phyloP scores from a whole-genome alignment of 2,797 vertebrate genomes.

The Poecilia picta region DNA sequence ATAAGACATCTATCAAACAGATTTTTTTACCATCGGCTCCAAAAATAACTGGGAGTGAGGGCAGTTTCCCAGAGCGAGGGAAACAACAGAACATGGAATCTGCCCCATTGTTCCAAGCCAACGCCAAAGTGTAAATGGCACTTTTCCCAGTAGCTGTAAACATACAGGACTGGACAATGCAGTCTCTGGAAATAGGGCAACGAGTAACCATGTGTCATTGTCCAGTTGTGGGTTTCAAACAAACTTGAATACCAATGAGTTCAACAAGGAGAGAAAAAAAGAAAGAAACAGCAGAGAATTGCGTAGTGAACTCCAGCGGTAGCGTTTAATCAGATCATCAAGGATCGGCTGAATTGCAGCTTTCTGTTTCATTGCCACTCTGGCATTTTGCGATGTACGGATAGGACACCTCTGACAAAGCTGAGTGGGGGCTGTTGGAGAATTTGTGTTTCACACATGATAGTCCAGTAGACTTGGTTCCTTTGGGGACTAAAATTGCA shows the following conservation, averaged over 20 bases:
- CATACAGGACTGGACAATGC: conserved; percentile 70
- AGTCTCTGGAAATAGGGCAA: conserved; percentile 66
- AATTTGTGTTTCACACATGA: conserved; percentile 16
- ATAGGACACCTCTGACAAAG: conserved; percentile 26
- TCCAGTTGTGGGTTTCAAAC: conserved; percentile 62
- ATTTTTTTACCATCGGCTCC: conserved; percentile 60
- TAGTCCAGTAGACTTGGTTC: no score
- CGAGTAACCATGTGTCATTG: conserved; percentile 64
- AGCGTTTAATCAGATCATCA: conserved; percentile 50
- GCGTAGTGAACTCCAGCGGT: conserved; percentile 22
- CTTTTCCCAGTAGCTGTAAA: conserved; percentile 74
- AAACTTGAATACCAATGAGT: conserved; percentile 45
- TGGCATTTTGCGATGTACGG: conserved; percentile 49
- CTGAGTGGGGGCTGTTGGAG: conserved; percentile 16
- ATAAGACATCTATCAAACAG: conserved; percentile 56
- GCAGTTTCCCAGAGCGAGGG: conserved; percentile 66
- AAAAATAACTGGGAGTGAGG: conserved; percentile 66
- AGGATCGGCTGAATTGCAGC: conserved; percentile 37
- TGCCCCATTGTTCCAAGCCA: conserved; percentile 75
- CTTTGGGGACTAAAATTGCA: no score
- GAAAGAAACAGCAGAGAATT: conserved; percentile 29
- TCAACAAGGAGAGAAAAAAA: conserved; percentile 46
- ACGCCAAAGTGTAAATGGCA: conserved; percentile 72
- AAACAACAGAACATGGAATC: conserved; percentile 79
- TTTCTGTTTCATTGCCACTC: conserved; percentile 32